Evolutionary conservation across 2,888 invertebrate genomes (phyloP), one percentile per base, ranked within the genome.

Genomic region (Melanostoma scalare): DNA sequence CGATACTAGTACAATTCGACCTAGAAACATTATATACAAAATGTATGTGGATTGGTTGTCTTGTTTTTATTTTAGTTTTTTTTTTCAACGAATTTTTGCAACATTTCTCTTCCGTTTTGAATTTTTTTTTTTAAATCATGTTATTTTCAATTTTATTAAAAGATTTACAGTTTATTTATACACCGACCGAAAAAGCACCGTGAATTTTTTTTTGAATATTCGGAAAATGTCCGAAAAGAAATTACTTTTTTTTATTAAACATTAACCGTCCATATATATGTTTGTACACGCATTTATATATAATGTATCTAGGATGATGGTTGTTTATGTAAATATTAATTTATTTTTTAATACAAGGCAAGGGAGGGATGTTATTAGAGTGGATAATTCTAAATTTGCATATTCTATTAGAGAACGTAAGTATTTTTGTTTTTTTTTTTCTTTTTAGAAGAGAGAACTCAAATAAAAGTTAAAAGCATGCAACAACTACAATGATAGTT

Each of bases 1-100:
- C 89, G 89, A 90, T 88, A 90, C 85, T 87, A 86, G 86, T 85
- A 87, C 86, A 86, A 86, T 90, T 91, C 88, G 90, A 91, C 91
- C 91, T 91, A 91, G 91, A 91, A 91, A 91, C 91, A 91, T 91
- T 91, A 91, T 91, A 91, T 89, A 90, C 89, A 90, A 89, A 89
- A 89, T 89, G 85, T 89, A 86, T 88, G 86, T 89, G 87, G 77
- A 67, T 77, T 85, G 71, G 46, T 79, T 82, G 80, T 40, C 79
- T 73, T 53, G 33, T 76, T 63, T 60, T 74, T 86, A 85, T 87
- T 80, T 85, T 80, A 85, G 74, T 86, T 84, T 79, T 60, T 80
- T 68, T 65, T 87, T 42, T 67, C 30, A 86, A 77, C 85, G 84
- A 81, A 60, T 85, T 69, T 38, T 82, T 81, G 76, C 76, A 73